Conservation (phyloP, 2,888 invertebrate genomes). For the Parnassius orleans region DNA sequence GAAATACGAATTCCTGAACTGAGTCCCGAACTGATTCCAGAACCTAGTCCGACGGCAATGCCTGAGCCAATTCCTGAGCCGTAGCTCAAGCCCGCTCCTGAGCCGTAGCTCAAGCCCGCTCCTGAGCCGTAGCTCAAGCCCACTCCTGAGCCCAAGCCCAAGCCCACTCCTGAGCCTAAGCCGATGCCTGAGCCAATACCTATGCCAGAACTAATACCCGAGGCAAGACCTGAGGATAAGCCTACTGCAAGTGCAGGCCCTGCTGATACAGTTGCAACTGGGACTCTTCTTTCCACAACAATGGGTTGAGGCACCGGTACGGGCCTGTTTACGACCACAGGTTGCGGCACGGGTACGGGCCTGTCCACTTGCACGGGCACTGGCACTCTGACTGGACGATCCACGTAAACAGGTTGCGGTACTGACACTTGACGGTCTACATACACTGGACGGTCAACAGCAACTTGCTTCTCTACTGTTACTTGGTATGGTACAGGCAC, state of each 20-base stretch:
- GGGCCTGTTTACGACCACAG: constrained; percentile 46
- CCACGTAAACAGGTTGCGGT: constrained; percentile 78
- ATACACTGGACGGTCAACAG: constrained; percentile 80
- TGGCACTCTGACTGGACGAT: constrained; percentile 81
- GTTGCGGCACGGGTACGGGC: constrained; percentile 58
- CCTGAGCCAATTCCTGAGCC: constrained; percentile 31
- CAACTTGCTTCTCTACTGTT: constrained; percentile 79
- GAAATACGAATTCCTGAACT: constrained; percentile 30
- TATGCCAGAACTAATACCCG: constrained; percentile 13
- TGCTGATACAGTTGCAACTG: constrained; percentile 42
- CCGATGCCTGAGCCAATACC: constrained; percentile 12
- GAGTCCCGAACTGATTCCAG: constrained; percentile 25
- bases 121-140: too few species aligned
- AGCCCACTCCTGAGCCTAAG: constrained; percentile 20
- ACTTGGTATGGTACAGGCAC: constrained; percentile 83
- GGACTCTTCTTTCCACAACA: constrained; percentile 51
- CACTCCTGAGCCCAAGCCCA: constrained; percentile 20
- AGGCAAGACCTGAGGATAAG: constrained; percentile 20
- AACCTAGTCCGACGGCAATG: constrained; percentile 24
- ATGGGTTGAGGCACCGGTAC: constrained; percentile 67
- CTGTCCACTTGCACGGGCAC: constrained; percentile 82
- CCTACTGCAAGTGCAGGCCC: constrained; percentile 33
- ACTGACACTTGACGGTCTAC: constrained; percentile 78
- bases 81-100: constrained; percentile 24
- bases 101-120: constrained; percentile 27